These are phyloP conservation scores for Microctenopoma steveboyesi DNA, from an alignment of 2,797 vertebrate species.

Conservation along the genomic window DNA sequence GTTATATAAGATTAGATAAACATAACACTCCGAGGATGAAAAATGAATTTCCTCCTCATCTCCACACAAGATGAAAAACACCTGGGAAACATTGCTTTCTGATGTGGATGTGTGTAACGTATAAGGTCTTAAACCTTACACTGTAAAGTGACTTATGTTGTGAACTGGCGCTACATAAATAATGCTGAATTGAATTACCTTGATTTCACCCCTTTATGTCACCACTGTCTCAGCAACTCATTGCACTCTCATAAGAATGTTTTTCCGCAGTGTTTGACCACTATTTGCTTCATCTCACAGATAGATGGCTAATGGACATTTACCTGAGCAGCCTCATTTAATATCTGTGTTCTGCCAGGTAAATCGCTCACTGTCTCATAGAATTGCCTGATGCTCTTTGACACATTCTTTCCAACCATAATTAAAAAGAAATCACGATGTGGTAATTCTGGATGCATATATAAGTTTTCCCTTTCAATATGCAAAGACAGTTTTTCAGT, in stretches of 20 bases:
- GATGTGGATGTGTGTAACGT: too few species aligned
- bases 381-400: conserved; percentile 32
- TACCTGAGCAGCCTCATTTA: too few species aligned
- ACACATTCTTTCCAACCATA: conserved; percentile 23
- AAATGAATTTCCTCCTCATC: background rate
- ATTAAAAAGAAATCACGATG: conserved; percentile 15
- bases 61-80: conserved; percentile 9
- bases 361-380: conserved; percentile 26
- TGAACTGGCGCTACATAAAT: too few species aligned
- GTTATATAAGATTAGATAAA: conserved; percentile 35
- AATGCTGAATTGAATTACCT: too few species aligned
- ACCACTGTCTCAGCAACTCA: background rate
- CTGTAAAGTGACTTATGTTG: too few species aligned
- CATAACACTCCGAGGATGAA: conserved; percentile 1
- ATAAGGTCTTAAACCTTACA: too few species aligned
- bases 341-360: too few species aligned
- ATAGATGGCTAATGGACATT: too few species aligned
- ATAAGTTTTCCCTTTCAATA: conserved; percentile 19
- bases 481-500: conserved; percentile 36
- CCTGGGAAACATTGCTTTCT: background rate
- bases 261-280: conserved; percentile 30
- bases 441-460: background rate
- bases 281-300: background rate
- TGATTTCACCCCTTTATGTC: too few species aligned
- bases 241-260: conserved; percentile 17